Evolutionary conservation across 2,888 invertebrate genomes (phyloP), one percentile per base, ranked within the genome.

Genomic region (Petrolisthes manimaculis): DNA sequence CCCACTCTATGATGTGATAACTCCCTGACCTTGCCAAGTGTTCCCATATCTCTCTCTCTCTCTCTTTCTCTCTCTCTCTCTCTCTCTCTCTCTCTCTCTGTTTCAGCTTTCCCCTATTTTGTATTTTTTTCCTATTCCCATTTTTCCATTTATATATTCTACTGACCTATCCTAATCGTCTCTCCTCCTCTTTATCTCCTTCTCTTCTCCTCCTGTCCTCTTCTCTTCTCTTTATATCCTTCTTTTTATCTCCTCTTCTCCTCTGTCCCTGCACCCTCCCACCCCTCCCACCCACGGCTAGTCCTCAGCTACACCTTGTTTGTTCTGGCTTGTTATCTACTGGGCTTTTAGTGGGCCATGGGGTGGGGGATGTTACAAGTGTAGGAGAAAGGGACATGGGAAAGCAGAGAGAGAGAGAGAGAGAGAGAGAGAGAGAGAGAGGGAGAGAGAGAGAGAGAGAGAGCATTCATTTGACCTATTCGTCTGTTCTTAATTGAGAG

Each of bases 71-170:
- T 51, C 51, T 18, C 37, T 81, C 81, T 55, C 56, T 56, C 54
- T 37, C 79, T 79, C 79, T 79, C 79, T 79, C 79, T 79, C 79
- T 79, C 79, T 79, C 79, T 79, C 79, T 56, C 56, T 81, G 21
- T 56, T 21, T 56, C 56, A 21, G 37, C 24, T 24, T 61, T 21
- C 56, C 51, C 56, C 81, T 82, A 24, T 61, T 24, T 61, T 67
- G 51, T 54, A 24, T 61, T n/a, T 54, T 61, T 21, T 3, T 21
- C 53, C 81, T 81, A 18, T n/a, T 21, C 53, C 81, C 18, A 9
- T 24, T 21, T 81, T 54, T 61, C 61, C 53, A 21, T 75, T 21
- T 71, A 18, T 71, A 18, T 14, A 5, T 37, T 37, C 37, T 37
- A 5, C 37, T 37, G 8, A 6, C 77, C 5, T 4, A 4, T 14